Base-by-base conservation (phyloP, 2,888 invertebrate species). In the Drosophila falleni region DNA sequence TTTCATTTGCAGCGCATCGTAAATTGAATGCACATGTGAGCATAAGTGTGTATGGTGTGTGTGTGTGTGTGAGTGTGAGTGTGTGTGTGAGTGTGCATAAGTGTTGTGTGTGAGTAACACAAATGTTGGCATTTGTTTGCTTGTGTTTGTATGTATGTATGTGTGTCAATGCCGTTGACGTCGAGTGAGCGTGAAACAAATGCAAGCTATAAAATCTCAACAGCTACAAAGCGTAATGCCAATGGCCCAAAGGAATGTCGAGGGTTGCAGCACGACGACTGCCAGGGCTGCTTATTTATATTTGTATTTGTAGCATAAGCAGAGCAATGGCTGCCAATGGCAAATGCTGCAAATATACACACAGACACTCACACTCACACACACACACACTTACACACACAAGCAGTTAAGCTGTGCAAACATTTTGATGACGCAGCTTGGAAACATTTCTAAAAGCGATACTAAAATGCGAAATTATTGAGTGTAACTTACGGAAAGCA, bases 181-280 rank as follows among this genome's bases (percentile, higher is more conserved):
- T 88, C 89, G 87, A 85, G 89, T 88, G 89, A 89, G 90, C 90
- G 84, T 89, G 87, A 85, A 85, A 85, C 90, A 85, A 85, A 85
- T 89, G 84, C 84, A 77, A 70, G 89, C 87, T 84, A 90, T 90
- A 90, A 89, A 90, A 86, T 89, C 89, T 90, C 87, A 83, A 86
- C 76, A 79, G 76, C 72, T 71, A 80, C 90, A 86, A 80, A 82
- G 74, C 61, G 71, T 69, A 64, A 50, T 70, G 79, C 79, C 58
- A 41, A 41, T n/a, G 74, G 76, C 33, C 47, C 11, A 47, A 59
- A 35, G 56, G 67, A 56, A 59, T 61, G 61, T 16, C 42, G 33
- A 54, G 16, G 15, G 9, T 9, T 19, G 9, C 9, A 59, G 65
- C 55, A 59, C 55, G 41, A 41, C 16, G 19, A 35, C 55, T 66